Evolutionary conservation across 1,140 invertebrate species (phyloP), one percentile per base, ranked within the genome.

Genomic region (Zaprionus gabonicus): DNA sequence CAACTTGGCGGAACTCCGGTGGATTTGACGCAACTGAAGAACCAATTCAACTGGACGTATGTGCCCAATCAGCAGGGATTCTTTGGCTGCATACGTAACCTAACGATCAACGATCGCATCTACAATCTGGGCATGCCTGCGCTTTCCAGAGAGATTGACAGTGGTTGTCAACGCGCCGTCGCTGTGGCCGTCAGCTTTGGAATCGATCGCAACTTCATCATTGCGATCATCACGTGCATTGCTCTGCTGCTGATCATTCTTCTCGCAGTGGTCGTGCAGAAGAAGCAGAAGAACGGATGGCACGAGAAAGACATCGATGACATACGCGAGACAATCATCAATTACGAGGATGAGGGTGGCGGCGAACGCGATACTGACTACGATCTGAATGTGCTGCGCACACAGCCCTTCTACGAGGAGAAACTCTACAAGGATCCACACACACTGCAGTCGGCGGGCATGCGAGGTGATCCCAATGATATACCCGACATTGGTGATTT

Each of bases 331-430:
- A 99, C 98, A 86, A 99, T 99, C 74, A 99, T 99, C 72, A 97
- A 97, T 83, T 99, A 99, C 90, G 97, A 99, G 92, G 98, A 99
- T 84, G 98, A 99, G 93, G 98, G 98, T 41, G 98, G 97, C 86
- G 98, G 98, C 79, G 98, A 99, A 93, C 97, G 97, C 15, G 98
- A 99, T 90, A 97, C 98, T 1, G 97, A 97, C 6, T 99, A 98
- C 92, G 98, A 99, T 92, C 94, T 99, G 20, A 97, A 96, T 76
- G 97, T 98, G n/a, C 94, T 99, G 2, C 94, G 97, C 66, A 93
- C 82, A 0, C 92, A 91, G 51, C 92, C 92, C 7, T 91, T 91
- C 73, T 93, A 93, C 68, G 91, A 92, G 36, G 92, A 93, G 67
- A 93, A 92, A 51, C 64, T 91, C 0, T 93, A 92, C 76, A 93